Evolutionary conservation across 2,797 vertebrate genomes (phyloP), one percentile per base, ranked within the genome.

Genomic region (Philypnodon macrostomus): DNA sequence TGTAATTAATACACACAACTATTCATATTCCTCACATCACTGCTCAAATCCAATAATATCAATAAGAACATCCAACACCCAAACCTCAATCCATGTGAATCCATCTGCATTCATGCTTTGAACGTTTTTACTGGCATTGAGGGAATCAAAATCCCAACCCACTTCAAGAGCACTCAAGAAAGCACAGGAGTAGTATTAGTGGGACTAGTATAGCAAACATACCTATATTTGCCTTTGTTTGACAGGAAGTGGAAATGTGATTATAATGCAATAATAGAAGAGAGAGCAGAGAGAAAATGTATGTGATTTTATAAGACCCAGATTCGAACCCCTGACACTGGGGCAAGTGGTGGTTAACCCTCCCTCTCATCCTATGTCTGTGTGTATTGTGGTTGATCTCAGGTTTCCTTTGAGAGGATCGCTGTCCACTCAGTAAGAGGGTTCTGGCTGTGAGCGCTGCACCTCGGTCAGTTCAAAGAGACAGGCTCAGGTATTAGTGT

Each of bases 401-500:
- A 10, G 41, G 63, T 75, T 78, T 82, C 60, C 18, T 23, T 41
- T 69, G 19, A 32, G 11, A 36, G 51, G 48, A 58, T 50, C 33
- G 53, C 62, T 56, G 51, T 34, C 55, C 51, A 58, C 47, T 60
- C 17, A 38, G 6, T 27, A 37, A 48, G 53, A 49, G 27, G 54
- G 65, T 63, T 68, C 67, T 53, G 47, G 34, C 54, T 37, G 55
- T 24, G 45, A 62, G 23, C 23, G 38, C 46, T 38, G 30, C 42
- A 54, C 50, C 33, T 37, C 15, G 41, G 34, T 47, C 38, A 58
- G 65, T 73, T 74, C 69, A 79, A 80, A 73, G 68, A 61, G 55
- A 53, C 1, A n/a, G 7, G n/a, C 54, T 63, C 51, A 49, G 50
- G 68, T 79, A 83, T 80, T 78, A 66, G 48, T 70, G 75, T 80